Base-by-base conservation (phyloP, 1,140 invertebrate genomes). In the Onthophagus taurus region DNA sequence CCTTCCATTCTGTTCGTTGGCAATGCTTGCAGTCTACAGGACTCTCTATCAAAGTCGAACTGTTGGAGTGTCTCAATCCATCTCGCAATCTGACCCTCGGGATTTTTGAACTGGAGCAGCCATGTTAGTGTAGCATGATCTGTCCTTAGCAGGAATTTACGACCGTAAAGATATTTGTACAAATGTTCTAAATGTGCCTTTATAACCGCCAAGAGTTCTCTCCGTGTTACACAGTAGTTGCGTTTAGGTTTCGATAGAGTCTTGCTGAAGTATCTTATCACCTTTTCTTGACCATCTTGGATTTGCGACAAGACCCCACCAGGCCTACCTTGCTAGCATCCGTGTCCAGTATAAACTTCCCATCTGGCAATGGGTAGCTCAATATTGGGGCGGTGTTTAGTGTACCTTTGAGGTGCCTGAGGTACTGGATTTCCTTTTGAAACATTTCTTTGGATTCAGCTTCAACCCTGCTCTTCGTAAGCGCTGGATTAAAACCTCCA, bases 341-440 rank as follows among this genome's bases (percentile, higher is more conserved):
- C 4, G 31, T 35, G 8, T 34, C 4, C 11, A 44, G 14, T 5
- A 14, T 23, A 26, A 44, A 44, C 14, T 6, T 12, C 7, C 7
- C 21, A 3, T 20, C 4, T 2, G 20, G 14, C 9, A 12, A 7
- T 11, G 42, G 31, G 21, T 19, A 35, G 26, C 19, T 2, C 18
- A 44, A 23, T 21, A 44, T 21, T 7, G 42, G 42, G 12, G 18
- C 23, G 18, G n/a, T n/a, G n/a, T n/a, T n/a, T n/a, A n/a, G 35
- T n/a, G n/a, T n/a, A n/a, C n/a, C n/a, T n/a, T n/a, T n/a, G n/a
- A n/a, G n/a, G 14, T 17, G 14, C 9, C 31, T 18, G 14, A 34
- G 16, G 5, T 34, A 18, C 11, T 34, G 31, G 9, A 34, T 11
- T 17, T 34, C 4, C n/a, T 33, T 34, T 18, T 18, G 16, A 11